Percentiles rank a stretch among this genome's conserved stretches.
phyloP scores from a whole-genome alignment of 2,888 invertebrate genomes.

The Rutpela maculata region DNA sequence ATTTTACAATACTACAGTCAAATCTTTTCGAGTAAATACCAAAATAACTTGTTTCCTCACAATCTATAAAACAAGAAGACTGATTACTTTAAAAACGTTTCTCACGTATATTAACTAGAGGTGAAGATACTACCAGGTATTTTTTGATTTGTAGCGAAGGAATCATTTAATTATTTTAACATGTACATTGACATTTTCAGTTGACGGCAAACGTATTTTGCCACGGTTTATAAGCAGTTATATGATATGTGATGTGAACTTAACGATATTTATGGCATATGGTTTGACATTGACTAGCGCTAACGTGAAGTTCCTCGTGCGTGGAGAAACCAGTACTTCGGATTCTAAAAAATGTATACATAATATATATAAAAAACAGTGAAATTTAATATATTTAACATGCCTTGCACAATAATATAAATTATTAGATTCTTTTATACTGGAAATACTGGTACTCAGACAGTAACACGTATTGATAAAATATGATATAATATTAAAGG shows the following conservation, averaged over 20 bases:
- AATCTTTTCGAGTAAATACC: constrained; percentile 5
- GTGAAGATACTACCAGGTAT: constrained; percentile 38
- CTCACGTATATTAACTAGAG: constrained; percentile 30
- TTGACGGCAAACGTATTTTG: constrained; percentile 47
- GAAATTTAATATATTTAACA: neutral
- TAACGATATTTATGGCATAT: constrained; percentile 57
- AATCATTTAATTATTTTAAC: constrained; percentile 43
- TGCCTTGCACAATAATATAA: neutral
- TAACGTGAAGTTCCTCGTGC: constrained; percentile 36
- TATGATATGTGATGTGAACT: constrained; percentile 56
- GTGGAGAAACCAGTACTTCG: constrained; percentile 31
- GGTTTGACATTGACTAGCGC: constrained; percentile 46
- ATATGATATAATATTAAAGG: no score
- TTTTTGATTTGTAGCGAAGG: constrained; percentile 26
- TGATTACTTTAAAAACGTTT: constrained; percentile 30
- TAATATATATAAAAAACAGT: neutral
- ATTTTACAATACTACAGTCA: no score
- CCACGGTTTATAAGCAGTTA: constrained; percentile 53
- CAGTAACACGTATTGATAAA: no score
- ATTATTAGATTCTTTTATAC: no score
- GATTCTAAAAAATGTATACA: constrained; percentile 23
- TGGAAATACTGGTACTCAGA: no score
- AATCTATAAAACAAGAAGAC: constrained; percentile 11
- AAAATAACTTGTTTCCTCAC: constrained; percentile 13
- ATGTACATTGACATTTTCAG: constrained; percentile 44